Percentiles rank a stretch among this genome's conserved stretches.
Conservation (phyloP, 2,113 vertebrate genomes). For the Coturnix japonica region DNA sequence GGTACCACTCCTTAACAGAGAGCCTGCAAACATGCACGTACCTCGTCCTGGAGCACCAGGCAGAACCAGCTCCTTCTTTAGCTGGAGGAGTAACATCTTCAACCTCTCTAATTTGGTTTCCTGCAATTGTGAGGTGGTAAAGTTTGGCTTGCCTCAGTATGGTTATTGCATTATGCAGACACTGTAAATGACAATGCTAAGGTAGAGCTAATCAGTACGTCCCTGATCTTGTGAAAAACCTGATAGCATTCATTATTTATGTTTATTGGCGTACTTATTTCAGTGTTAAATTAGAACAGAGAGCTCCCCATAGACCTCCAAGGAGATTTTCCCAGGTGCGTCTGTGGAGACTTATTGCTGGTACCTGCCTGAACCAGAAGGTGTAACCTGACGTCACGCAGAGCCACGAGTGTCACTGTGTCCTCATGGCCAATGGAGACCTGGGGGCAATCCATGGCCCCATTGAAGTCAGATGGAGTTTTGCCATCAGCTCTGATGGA, state of each 20-base stretch:
- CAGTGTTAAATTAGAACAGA: not conserved
- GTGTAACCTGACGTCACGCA: not conserved
- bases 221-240: constrained; percentile 4
- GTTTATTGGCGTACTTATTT: not conserved
- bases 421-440: not conserved
- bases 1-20: not conserved
- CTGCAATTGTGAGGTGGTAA: not conserved
- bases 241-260: not conserved
- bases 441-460: constrained; percentile 5
- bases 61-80: not conserved
- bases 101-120: not conserved
- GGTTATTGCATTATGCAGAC: not conserved
- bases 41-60: not conserved
- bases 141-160: not conserved
- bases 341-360: not conserved
- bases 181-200: not conserved
- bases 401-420: not conserved
- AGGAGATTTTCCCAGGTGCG: not conserved
- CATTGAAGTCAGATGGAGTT: not conserved
- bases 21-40: not conserved
- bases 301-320: not conserved
- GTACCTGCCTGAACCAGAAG: not conserved
- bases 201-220: not conserved
- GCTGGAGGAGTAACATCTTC: not conserved
- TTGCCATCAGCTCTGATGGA: not conserved